Conservation (phyloP, 1,140 invertebrate species). For the Papilio polyxenes region DNA sequence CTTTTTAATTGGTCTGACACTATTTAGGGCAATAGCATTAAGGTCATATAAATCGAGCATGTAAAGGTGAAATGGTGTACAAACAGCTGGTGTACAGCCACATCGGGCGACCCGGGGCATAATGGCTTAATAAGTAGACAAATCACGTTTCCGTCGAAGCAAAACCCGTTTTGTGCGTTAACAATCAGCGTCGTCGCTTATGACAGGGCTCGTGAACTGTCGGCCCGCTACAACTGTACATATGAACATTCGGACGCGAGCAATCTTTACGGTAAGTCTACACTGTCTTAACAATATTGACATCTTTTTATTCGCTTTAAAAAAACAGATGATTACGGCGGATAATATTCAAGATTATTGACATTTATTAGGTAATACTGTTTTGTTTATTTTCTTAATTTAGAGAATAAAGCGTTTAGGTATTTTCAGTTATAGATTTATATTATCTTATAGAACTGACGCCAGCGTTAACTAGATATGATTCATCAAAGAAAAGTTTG, state of each 20-base stretch:
- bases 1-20: not conserved
- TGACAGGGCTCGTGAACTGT: conserved; percentile 19
- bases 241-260: not conserved
- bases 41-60: conserved; percentile 8
- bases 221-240: conserved; percentile 24
- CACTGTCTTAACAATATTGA: not conserved
- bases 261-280: not conserved
- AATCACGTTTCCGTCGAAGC: conserved; percentile 47
- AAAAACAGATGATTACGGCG: not conserved
- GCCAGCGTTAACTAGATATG: too few species aligned
- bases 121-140: conserved; percentile 53
- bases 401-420: too few species aligned
- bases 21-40: conserved; percentile 2
- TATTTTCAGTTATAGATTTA: too few species aligned
- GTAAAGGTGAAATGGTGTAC: conserved; percentile 26
- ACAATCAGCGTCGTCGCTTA: conserved; percentile 33
- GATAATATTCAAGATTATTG: too few species aligned
- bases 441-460: too few species aligned
- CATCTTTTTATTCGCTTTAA: not conserved
- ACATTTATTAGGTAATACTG: too few species aligned
- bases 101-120: conserved; percentile 20
- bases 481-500: too few species aligned
- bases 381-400: too few species aligned
- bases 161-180: conserved; percentile 37
- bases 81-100: conserved; percentile 15